Base-by-base conservation (phyloP, 2,888 invertebrate species). In the Liopterus haemorrhoidalis region DNA sequence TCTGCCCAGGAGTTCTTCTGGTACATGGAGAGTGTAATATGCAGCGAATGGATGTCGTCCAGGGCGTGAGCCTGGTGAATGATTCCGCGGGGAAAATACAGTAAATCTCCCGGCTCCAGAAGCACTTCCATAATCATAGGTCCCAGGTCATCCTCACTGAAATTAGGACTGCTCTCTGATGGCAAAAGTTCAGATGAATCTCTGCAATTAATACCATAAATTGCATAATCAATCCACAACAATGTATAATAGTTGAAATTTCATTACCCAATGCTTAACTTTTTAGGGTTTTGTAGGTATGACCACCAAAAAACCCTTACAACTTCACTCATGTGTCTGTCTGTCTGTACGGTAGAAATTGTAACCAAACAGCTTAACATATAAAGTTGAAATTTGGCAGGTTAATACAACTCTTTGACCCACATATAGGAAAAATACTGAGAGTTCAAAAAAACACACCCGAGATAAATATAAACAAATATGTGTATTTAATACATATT, bases 1-100 rank as follows among this genome's bases (percentile, higher is more conserved):
- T 97, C 92, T 18, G 83, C 86, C 80, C 87, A 97, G 0, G 90
- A 78, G 62, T 90, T 91, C 58, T 81, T 83, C 62, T 96, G 95
- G 61, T 89, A 93, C 58, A 89, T 83, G 36, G 94, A 95, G 3
- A 97, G 70, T 0, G 97, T 99, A 4, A 97, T 80, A 65, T 99
- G 97, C 2, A 97, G 73, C 2, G 96, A 96, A 70, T 97, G 94
- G 19, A 75, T 72, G 22, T 84, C 81, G 11, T 81, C 76, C 49
- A 84, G 74, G 1, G 93, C 87, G 41, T 76, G 71, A 1, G 85
- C 94, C 70, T 94, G 88, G 63, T 91, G 91, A 41, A 91, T 87
- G 16, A 78, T 82, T 42, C 91, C 91, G 38, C 90, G 75, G 1
- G 97, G 97, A 60, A 97, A 90, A 66, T 97, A 99, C 0, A 99